Conservation (phyloP, 2,113 vertebrate genomes). For the Pelvicachromis taeniatus region DNA sequence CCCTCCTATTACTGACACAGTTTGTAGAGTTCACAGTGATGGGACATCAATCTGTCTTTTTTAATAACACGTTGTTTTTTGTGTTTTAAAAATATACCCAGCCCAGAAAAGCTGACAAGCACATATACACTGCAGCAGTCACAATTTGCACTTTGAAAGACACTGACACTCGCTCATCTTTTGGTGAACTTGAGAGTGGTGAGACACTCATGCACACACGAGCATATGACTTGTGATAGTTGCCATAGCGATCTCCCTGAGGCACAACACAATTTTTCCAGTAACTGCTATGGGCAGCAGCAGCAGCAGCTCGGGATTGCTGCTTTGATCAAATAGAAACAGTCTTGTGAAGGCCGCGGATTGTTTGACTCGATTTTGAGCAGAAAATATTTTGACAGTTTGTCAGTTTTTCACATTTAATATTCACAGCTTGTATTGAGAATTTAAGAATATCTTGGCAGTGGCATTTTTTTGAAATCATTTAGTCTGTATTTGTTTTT, state of each 20-base stretch:
- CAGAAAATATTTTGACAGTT: not conserved
- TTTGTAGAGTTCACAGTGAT: conserved; percentile 22
- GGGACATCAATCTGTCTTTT: not conserved
- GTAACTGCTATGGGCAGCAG: conserved; percentile 15
- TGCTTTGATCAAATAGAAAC: conserved; percentile 22
- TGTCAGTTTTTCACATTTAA: not conserved
- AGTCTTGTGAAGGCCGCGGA: not conserved
- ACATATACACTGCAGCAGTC: not conserved
- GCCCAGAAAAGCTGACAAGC: conserved; percentile 17
- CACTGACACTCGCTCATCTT: conserved; percentile 10
- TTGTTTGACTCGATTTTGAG: not conserved
- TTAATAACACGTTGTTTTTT: not conserved
- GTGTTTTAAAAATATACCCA: not conserved
- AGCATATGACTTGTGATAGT: conserved; percentile 40
- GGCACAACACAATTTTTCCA: conserved; percentile 53
- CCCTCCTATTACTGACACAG: conserved; percentile 16
- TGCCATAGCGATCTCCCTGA: conserved; percentile 56
- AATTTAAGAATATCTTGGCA: not conserved
- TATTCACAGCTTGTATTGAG: not conserved
- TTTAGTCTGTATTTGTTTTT: not conserved
- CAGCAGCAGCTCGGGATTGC: not conserved
- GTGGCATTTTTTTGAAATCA: not conserved
- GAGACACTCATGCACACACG: not conserved
- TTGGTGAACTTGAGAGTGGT: conserved; percentile 2
- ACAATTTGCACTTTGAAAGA: not conserved